Evolutionary conservation across 2,888 invertebrate genomes (phyloP).

Genomic region (Hirtodrosophila duncani): DNA sequence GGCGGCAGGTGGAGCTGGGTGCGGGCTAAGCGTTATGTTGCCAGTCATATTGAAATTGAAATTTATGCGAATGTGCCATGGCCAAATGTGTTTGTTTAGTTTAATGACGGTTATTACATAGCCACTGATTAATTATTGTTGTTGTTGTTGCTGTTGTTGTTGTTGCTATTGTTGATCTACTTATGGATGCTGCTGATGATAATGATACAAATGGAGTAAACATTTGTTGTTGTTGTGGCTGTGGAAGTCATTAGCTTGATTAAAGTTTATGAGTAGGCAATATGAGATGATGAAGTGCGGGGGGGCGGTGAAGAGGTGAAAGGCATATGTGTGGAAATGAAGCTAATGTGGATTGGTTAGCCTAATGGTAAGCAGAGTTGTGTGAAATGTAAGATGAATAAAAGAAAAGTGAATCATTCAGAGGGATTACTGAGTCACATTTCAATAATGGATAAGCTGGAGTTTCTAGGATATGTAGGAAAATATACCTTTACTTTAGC

Average conservation of each 20-base stretch:
- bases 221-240: slow-evolving; percentile 11
- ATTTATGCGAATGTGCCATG: slow-evolving; percentile 49
- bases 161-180: background rate
- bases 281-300: slow-evolving; percentile 9
- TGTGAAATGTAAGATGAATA: too few species aligned
- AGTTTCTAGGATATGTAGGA: too few species aligned
- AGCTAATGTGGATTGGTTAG: too few species aligned
- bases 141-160: slow-evolving; percentile 13
- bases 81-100: slow-evolving; percentile 54
- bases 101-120: slow-evolving; percentile 63
- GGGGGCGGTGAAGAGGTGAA: too few species aligned
- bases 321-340: too few species aligned
- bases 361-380: too few species aligned
- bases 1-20: background rate
- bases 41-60: slow-evolving; percentile 43
- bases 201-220: background rate
- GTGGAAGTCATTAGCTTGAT: slow-evolving; percentile 43
- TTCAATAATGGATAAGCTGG: too few species aligned
- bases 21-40: slow-evolving; percentile 22
- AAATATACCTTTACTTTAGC: too few species aligned
- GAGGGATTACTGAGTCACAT: too few species aligned
- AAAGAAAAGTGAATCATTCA: too few species aligned
- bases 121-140: slow-evolving; percentile 52
- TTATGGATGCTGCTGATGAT: slow-evolving; percentile 25
- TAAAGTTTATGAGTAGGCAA: slow-evolving; percentile 28